phyloP scores from a whole-genome alignment of 1,140 invertebrate species.

The Pygmarrhopalites habei region DNA sequence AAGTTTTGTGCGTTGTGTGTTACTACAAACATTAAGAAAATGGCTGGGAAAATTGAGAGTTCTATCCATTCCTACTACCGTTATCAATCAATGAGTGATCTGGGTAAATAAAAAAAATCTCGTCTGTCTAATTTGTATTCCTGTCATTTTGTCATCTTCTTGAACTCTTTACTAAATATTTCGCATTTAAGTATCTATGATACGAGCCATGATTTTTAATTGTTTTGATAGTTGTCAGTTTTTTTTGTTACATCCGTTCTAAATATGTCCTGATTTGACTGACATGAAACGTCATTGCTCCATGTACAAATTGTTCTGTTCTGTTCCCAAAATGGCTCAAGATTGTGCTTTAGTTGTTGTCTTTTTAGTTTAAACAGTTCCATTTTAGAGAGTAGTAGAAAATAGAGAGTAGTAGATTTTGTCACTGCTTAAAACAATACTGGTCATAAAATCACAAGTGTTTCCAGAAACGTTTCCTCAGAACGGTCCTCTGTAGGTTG shows the following conservation, averaged over 20 bases:
- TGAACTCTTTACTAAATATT: background rate
- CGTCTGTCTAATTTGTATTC: background rate
- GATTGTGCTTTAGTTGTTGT: background rate
- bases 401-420: background rate
- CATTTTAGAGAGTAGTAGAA: background rate
- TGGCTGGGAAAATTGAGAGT: too few species aligned
- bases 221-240: background rate
- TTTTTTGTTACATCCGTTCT: background rate
- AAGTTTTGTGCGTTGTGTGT: too few species aligned
- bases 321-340: background rate
- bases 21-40: too few species aligned
- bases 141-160: background rate
- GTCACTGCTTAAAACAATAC: background rate
- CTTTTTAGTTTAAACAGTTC: too few species aligned
- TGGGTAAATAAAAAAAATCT: constrained; percentile 11
- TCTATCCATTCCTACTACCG: constrained; percentile 25
- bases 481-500: background rate
- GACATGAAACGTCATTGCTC: background rate
- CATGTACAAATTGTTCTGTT: background rate
- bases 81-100: constrained; percentile 25
- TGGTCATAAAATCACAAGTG: background rate
- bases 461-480: background rate
- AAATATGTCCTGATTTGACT: background rate
- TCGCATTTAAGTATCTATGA: background rate
- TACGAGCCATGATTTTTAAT: background rate